phyloP scores from a whole-genome alignment of 2,888 invertebrate genomes.

The Cryptus armator region DNA sequence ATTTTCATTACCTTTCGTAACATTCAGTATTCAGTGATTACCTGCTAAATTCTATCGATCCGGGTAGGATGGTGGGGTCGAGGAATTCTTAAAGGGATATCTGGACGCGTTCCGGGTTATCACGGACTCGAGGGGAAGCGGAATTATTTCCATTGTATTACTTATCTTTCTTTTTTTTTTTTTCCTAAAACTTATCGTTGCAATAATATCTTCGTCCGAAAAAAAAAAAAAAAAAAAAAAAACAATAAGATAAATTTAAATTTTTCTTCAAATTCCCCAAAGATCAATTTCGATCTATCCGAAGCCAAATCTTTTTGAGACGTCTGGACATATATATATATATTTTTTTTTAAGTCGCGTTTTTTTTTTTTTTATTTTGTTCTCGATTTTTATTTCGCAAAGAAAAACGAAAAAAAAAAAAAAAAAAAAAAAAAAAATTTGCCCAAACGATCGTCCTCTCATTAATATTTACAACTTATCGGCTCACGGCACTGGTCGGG shows the following conservation, averaged over 20 bases:
- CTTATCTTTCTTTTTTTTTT: constrained; percentile 10
- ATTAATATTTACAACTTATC: constrained; percentile 59
- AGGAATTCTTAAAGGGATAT: constrained; percentile 38
- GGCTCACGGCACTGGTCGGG: constrained; percentile 18
- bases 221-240: neutral
- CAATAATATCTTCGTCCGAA: constrained; percentile 15
- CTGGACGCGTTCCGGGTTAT: constrained; percentile 15
- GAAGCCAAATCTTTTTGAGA: constrained; percentile 8
- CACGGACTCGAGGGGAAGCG: neutral
- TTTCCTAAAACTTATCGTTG: neutral
- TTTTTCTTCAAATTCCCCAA: constrained; percentile 8
- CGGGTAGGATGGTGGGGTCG: constrained; percentile 55
- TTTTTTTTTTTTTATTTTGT: neutral
- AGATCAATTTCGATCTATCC: neutral
- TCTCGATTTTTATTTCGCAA: neutral
- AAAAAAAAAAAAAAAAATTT: neutral
- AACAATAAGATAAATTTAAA: constrained; percentile 28
- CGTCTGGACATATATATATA: neutral
- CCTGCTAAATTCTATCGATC: constrained; percentile 80
- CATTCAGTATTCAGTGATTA: constrained; percentile 81
- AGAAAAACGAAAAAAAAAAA: neutral
- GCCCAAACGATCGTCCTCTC: constrained; percentile 11
- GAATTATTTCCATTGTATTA: neutral
- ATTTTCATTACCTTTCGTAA: constrained; percentile 81
- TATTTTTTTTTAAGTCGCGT: neutral